Evolutionary conservation across 2,888 invertebrate genomes (phyloP).

Genomic region (Melanotus villosus): DNA sequence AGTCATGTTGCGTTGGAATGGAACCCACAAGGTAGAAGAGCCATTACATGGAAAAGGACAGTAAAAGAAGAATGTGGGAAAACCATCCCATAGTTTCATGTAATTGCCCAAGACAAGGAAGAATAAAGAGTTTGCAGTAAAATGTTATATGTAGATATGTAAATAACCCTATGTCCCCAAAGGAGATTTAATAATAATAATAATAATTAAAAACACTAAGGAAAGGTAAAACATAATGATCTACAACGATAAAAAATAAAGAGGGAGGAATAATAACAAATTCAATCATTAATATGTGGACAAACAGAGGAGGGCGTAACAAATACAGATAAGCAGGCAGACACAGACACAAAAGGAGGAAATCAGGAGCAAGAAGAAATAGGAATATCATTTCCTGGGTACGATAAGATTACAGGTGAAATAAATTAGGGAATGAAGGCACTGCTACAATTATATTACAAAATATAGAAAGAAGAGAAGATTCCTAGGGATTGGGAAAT

Average conservation of each 20-base stretch:
- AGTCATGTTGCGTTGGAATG: too few species aligned
- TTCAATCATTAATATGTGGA: neutral
- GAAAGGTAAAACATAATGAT: neutral
- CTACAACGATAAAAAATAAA: conserved; percentile 8
- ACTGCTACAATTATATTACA: neutral
- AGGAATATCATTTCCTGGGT: neutral
- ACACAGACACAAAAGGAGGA: neutral
- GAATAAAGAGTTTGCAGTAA: too few species aligned
- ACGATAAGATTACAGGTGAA: neutral
- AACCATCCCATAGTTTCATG: too few species aligned
- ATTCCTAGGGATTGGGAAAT: neutral
- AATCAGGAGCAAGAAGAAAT: conserved; percentile 1
- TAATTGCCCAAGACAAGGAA: too few species aligned
- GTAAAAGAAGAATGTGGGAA: too few species aligned
- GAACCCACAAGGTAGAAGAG: too few species aligned
- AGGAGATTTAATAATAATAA: too few species aligned
- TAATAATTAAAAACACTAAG: neutral
- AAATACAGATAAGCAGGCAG: neutral
- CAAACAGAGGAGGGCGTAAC: neutral
- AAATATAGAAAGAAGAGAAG: conserved; percentile 11
- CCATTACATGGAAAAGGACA: too few species aligned
- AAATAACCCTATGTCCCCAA: too few species aligned
- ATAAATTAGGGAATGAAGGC: conserved; percentile 1
- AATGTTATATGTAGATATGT: too few species aligned
- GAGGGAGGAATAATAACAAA: neutral